phyloP scores from a whole-genome alignment of 1,140 invertebrate species.

The Drosophila sucinea region DNA sequence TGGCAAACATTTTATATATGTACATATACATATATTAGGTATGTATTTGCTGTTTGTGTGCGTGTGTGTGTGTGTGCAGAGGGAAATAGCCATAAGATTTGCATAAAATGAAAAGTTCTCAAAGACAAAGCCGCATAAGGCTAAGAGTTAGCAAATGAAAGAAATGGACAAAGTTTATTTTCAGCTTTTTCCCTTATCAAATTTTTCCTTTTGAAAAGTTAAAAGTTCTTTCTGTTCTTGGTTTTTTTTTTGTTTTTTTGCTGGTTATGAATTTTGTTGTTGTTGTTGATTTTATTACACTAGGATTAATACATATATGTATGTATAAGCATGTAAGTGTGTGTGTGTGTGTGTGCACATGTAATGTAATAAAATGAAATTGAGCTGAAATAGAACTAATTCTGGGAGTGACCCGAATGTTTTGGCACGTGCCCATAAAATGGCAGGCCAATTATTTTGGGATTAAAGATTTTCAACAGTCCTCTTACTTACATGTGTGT shows the following conservation, averaged over 20 bases:
- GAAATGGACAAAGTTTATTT: slow-evolving; percentile 11
- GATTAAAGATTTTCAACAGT: slow-evolving; percentile 7
- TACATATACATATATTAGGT: not conserved
- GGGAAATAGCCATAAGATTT: slow-evolving; percentile 21
- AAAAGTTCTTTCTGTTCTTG: slow-evolving; percentile 24
- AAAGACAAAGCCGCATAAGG: slow-evolving; percentile 14
- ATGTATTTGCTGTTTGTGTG: not conserved
- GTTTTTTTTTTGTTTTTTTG: not conserved
- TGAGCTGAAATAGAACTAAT: slow-evolving; percentile 23
- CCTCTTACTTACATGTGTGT: not conserved
- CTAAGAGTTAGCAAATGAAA: slow-evolving; percentile 4
- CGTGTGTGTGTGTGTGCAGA: not conserved
- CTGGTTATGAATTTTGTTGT: not conserved
- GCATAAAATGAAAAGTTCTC: slow-evolving; percentile 39
- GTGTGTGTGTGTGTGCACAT: not conserved
- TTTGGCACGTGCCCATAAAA: not conserved
- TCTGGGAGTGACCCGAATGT: not conserved
- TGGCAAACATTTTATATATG: not conserved
- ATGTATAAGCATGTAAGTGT: not conserved
- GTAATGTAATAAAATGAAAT: slow-evolving; percentile 47
- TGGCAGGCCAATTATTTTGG: slow-evolving; percentile 29
- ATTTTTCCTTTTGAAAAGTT: slow-evolving; percentile 26
- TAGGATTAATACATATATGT: slow-evolving; percentile 39
- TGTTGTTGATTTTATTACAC: slow-evolving; percentile 39
- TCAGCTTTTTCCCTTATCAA: not conserved